Conservation (phyloP, 1,140 invertebrate species). For the Amphibalanus amphitrite region DNA sequence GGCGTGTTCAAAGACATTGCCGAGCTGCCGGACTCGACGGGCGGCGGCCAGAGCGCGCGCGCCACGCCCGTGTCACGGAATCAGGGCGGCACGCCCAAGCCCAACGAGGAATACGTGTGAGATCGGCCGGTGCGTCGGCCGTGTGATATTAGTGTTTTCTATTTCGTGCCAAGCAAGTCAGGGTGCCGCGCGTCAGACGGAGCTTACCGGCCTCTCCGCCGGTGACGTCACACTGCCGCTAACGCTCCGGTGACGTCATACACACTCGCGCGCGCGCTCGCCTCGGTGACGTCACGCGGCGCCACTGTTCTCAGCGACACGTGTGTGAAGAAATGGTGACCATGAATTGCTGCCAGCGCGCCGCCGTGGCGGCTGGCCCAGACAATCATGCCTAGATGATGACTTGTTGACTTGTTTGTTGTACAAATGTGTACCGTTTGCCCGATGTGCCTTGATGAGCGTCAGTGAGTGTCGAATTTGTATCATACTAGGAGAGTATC, state of each 20-base stretch:
- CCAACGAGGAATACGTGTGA: slow-evolving; percentile 24
- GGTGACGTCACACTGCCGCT: no score
- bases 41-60: slow-evolving; percentile 24
- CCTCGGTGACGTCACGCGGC: no score
- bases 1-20: slow-evolving; percentile 93
- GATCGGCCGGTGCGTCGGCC: background rate
- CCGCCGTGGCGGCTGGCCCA: background rate
- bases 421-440: background rate
- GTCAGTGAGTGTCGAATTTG: background rate
- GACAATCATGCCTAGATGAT: background rate
- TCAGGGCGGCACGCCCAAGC: slow-evolving; percentile 20
- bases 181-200: background rate
- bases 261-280: no score
- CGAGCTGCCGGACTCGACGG: slow-evolving; percentile 57
- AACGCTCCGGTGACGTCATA: no score
- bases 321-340: no score
- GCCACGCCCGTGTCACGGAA: slow-evolving; percentile 13
- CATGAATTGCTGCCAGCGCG: background rate
- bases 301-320: no score
- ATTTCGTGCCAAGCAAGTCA: background rate
- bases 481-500: background rate
- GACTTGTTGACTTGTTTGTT: background rate
- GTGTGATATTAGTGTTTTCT: slow-evolving; percentile 2
- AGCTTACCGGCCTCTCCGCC: background rate
- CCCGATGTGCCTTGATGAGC: no score